A percentile compares a stretch with the other conserved stretches of the same genome.
Evolutionary conservation across 1,140 invertebrate species (phyloP).

Genomic region (Drosophila suzukii): DNA sequence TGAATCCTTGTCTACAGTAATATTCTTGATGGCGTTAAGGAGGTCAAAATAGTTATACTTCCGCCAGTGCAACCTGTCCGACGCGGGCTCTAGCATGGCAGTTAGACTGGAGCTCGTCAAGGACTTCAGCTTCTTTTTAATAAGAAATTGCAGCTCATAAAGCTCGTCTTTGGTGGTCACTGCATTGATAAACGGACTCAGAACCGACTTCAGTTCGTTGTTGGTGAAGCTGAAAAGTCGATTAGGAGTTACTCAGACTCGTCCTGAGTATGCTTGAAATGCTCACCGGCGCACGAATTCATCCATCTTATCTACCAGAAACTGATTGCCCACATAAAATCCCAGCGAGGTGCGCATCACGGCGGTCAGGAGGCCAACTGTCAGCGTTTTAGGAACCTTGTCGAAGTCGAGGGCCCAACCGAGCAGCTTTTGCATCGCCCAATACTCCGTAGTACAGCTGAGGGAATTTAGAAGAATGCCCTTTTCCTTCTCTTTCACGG

Average conservation of each 20-base stretch:
- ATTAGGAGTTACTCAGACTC: no score
- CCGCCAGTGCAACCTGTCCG: background rate
- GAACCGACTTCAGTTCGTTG: background rate
- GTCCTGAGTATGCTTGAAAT: no score
- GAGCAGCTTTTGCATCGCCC: conserved; percentile 89
- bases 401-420: conserved; percentile 85
- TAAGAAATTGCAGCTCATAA: background rate
- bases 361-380: background rate
- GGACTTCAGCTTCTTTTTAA: background rate
- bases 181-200: background rate
- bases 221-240: background rate
- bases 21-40: background rate
- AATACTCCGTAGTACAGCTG: conserved; percentile 89
- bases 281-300: conserved; percentile 11
- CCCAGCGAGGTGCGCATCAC: conserved; percentile 8
- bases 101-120: background rate
- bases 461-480: conserved; percentile 87
- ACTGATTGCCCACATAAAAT: conserved; percentile 3
- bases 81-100: background rate
- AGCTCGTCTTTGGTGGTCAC: background rate
- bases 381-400: conserved; percentile 2
- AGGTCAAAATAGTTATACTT: conserved; percentile 1
- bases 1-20: background rate
- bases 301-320: background rate
- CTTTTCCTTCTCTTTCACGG: conserved; percentile 89